phyloP scores from a whole-genome alignment of 37 sponge, comb jelly and placozoan species.

The Crambe crambe region DNA sequence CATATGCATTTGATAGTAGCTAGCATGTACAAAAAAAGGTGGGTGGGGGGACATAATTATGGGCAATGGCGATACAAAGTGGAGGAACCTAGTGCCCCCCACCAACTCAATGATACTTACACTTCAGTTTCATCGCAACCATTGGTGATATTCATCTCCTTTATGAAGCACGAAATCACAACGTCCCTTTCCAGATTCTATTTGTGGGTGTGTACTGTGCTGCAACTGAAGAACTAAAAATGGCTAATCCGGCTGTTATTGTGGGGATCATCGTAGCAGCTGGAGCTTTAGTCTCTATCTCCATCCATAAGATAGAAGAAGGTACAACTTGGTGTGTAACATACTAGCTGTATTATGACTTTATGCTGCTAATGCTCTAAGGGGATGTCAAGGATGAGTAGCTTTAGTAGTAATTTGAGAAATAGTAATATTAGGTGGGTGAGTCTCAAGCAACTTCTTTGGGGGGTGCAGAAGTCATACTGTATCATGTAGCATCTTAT shows the following conservation, averaged over 20 bases:
- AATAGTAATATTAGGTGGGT: neutral
- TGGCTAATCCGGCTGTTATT: constrained; percentile 9
- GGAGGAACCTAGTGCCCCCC: too few species aligned
- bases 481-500: too few species aligned
- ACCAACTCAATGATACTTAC: too few species aligned
- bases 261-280: constrained; percentile 27
- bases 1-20: neutral
- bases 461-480: neutral
- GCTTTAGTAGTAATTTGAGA: neutral
- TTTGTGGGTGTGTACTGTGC: too few species aligned
- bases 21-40: neutral
- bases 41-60: neutral
- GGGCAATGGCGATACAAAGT: too few species aligned
- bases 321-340: constrained; percentile 29
- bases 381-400: neutral
- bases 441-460: neutral
- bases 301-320: constrained; percentile 94
- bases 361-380: neutral
- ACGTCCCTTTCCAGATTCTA: too few species aligned
- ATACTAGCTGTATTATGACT: neutral
- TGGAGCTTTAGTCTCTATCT: constrained; percentile 59
- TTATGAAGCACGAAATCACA: too few species aligned
- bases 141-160: too few species aligned
- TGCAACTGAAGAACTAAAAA: too few species aligned
- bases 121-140: too few species aligned